A percentile compares a stretch with the other conserved stretches of the same genome.
These are phyloP conservation scores for Drosophila arawakana DNA, from an alignment of 1,140 invertebrate species.

Conservation along the genomic window DNA sequence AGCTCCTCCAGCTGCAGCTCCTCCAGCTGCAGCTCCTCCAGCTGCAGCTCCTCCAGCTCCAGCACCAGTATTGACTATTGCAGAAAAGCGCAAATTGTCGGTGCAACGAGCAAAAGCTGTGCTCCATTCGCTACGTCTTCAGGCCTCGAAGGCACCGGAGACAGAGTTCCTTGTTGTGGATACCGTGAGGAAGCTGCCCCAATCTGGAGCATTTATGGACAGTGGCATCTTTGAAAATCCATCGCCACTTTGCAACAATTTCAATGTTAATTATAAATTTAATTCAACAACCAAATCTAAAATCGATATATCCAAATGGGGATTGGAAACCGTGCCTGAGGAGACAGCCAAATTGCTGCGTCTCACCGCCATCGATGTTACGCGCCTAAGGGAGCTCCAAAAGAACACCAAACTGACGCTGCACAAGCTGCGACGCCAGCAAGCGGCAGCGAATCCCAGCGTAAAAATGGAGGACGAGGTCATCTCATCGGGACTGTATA, in stretches of 20 bases:
- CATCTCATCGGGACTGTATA: constrained; percentile 24
- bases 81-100: constrained; percentile 37
- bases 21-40: too few species aligned
- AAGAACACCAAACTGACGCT: constrained; percentile 37
- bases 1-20: too few species aligned
- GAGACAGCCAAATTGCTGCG: constrained; percentile 43
- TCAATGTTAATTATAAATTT: constrained; percentile 63
- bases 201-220: constrained; percentile 13
- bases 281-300: constrained; percentile 48
- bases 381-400: constrained; percentile 41
- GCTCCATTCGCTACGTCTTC: constrained; percentile 8
- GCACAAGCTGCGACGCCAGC: constrained; percentile 30
- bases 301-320: constrained; percentile 58
- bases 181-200: constrained; percentile 51
- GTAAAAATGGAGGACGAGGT: constrained; percentile 21
- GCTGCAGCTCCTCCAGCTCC: not conserved
- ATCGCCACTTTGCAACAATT: constrained; percentile 61
- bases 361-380: constrained; percentile 46
- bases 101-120: constrained; percentile 28
- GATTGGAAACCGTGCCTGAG: constrained; percentile 46
- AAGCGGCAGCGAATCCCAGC: constrained; percentile 5
- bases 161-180: constrained; percentile 54
- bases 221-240: constrained; percentile 54
- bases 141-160: not conserved
- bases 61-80: not conserved